Conservation (phyloP, 1,140 invertebrate genomes). For the Babylonia areolata region DNA sequence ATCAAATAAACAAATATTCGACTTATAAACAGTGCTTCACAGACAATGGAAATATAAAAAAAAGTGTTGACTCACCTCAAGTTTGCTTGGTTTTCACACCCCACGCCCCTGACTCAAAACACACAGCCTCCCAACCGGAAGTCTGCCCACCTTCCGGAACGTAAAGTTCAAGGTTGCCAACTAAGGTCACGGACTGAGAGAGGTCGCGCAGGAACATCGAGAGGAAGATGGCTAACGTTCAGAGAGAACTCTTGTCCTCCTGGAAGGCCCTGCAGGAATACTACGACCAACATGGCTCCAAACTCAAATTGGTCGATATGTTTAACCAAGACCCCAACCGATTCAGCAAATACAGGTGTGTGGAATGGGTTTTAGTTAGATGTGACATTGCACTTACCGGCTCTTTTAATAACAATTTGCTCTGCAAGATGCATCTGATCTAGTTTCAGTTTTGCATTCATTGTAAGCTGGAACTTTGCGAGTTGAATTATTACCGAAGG, state of each 20-base stretch:
- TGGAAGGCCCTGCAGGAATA: constrained; percentile 60
- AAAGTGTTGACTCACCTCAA: neutral
- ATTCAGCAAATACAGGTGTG: constrained; percentile 68
- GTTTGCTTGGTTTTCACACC: neutral
- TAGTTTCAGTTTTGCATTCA: too few relatives aligned
- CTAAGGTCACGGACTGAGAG: constrained; percentile 26
- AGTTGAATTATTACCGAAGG: too few relatives aligned
- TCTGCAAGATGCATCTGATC: too few relatives aligned
- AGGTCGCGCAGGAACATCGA: neutral
- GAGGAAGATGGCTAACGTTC: constrained; percentile 24
- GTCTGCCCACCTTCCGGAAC: constrained; percentile 36
- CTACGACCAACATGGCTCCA: constrained; percentile 53
- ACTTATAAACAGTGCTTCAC: too few relatives aligned
- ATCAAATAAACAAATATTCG: too few relatives aligned
- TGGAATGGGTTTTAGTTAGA: too few relatives aligned
- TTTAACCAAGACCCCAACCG: constrained; percentile 59
- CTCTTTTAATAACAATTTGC: too few relatives aligned
- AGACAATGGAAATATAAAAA: too few relatives aligned
- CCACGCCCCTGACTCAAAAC: constrained; percentile 22
- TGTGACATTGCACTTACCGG: too few relatives aligned
- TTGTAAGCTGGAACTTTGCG: too few relatives aligned
- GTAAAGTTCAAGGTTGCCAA: constrained; percentile 30
- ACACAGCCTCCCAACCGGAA: constrained; percentile 39
- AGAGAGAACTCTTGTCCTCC: constrained; percentile 47
- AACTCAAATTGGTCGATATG: constrained; percentile 65